phyloP scores from a whole-genome alignment of 2,888 invertebrate genomes.

The Xylota sylvarum region DNA sequence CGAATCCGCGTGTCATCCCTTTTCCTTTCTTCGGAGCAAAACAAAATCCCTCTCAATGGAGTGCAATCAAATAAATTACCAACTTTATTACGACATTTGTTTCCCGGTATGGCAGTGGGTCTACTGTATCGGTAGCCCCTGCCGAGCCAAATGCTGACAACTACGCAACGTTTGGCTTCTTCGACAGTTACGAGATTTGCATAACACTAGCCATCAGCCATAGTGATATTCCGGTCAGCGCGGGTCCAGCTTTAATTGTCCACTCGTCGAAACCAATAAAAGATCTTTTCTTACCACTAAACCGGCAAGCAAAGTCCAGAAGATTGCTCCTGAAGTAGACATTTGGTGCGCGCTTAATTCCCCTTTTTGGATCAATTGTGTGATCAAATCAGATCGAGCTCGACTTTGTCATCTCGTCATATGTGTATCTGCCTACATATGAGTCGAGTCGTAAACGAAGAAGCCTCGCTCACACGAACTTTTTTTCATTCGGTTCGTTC shows the following conservation, averaged over 20 bases:
- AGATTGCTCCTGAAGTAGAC: conserved; percentile 58
- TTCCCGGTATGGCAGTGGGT: conserved; percentile 36
- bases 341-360: conserved; percentile 34
- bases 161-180: conserved; percentile 45
- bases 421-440: conserved; percentile 14
- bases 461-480: conserved; percentile 17
- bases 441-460: conserved; percentile 8
- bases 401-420: conserved; percentile 55
- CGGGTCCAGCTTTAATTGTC: conserved; percentile 59
- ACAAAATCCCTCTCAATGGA: conserved; percentile 34
- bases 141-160: conserved; percentile 37
- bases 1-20: conserved; percentile 32
- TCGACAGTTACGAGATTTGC: conserved; percentile 57
- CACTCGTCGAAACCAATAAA: conserved; percentile 47
- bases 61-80: conserved; percentile 57
- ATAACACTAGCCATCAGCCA: conserved; percentile 61
- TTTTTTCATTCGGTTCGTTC: not conserved
- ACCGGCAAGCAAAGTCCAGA: not conserved
- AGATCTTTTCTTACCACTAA: conserved; percentile 16
- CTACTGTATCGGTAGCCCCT: conserved; percentile 67
- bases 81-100: conserved; percentile 60
- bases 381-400: conserved; percentile 50
- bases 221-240: conserved; percentile 17
- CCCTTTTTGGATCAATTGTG: conserved; percentile 32
- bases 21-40: conserved; percentile 19